Evolutionary conservation across 1,140 invertebrate genomes (phyloP).

Genomic region (Temnothorax nylanderi): DNA sequence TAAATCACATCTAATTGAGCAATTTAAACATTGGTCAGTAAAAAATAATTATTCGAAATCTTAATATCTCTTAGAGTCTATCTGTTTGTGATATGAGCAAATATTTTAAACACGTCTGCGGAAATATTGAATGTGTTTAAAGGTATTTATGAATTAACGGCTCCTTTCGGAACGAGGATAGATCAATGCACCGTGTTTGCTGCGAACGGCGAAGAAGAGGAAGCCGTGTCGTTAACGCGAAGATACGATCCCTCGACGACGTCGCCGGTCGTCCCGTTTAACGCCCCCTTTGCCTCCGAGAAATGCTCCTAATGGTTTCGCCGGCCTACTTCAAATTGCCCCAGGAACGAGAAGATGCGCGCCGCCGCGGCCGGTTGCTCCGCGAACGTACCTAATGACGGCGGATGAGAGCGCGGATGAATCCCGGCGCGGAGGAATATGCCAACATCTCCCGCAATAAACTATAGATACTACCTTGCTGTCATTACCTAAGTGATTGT

Average conservation of each 20-base stretch:
- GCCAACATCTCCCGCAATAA: conserved; percentile 11
- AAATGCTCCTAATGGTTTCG: conserved; percentile 61
- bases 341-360: conserved; percentile 46
- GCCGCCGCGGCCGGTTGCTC: conserved; percentile 37
- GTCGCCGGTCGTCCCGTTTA: conserved; percentile 54
- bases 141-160: background rate
- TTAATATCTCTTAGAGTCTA: background rate
- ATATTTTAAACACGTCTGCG: background rate
- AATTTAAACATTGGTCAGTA: background rate
- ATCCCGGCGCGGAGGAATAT: conserved; percentile 1
- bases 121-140: background rate
- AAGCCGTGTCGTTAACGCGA: conserved; percentile 59
- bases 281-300: conserved; percentile 65
- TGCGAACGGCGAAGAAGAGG: conserved; percentile 20
- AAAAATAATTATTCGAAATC: background rate
- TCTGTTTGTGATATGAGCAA: background rate
- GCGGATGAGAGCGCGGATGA: conserved; percentile 48
- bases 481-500: conserved; percentile 51
- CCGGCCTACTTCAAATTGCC: conserved; percentile 64
- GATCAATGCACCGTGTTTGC: background rate
- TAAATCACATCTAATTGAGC: background rate
- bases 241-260: conserved; percentile 60
- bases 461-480: conserved; percentile 10
- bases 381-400: conserved; percentile 54
- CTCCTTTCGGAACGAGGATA: background rate